Conservation (phyloP, 1,140 invertebrate species). For the Ditylenchus dipsaci region DNA sequence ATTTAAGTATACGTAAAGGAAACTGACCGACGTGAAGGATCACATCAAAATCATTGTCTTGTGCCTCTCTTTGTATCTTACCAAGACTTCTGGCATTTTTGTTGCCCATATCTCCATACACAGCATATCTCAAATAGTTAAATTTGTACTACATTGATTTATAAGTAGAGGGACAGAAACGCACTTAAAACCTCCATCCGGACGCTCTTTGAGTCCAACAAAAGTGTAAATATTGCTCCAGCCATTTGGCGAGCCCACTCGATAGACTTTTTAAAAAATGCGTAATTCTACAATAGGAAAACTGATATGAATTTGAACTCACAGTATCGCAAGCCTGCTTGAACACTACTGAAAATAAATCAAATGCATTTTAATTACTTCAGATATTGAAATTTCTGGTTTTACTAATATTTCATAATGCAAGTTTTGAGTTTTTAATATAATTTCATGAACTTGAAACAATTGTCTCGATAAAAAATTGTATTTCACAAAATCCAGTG, state of each 20-base stretch:
- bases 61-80: constrained; percentile 59
- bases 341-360: too few relatives aligned
- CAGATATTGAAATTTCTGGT: too few relatives aligned
- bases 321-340: constrained; percentile 39
- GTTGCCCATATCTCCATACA: constrained; percentile 65
- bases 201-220: constrained; percentile 52
- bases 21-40: constrained; percentile 61
- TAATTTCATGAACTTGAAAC: too few relatives aligned
- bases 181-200: constrained; percentile 60
- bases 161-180: not conserved
- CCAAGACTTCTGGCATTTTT: constrained; percentile 62
- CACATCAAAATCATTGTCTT: constrained; percentile 61
- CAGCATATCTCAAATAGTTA: constrained; percentile 51
- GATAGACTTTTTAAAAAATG: constrained; percentile 44
- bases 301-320: not conserved
- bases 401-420: too few relatives aligned
- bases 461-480: too few relatives aligned
- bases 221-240: constrained; percentile 61
- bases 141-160: constrained; percentile 3
- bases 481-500: too few relatives aligned
- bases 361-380: too few relatives aligned
- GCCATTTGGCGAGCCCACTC: constrained; percentile 47
- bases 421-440: too few relatives aligned
- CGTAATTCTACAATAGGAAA: not conserved
- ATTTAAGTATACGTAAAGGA: not conserved